Base-by-base conservation (phyloP, 2,797 vertebrate species). In the Chrosomus eos region DNA sequence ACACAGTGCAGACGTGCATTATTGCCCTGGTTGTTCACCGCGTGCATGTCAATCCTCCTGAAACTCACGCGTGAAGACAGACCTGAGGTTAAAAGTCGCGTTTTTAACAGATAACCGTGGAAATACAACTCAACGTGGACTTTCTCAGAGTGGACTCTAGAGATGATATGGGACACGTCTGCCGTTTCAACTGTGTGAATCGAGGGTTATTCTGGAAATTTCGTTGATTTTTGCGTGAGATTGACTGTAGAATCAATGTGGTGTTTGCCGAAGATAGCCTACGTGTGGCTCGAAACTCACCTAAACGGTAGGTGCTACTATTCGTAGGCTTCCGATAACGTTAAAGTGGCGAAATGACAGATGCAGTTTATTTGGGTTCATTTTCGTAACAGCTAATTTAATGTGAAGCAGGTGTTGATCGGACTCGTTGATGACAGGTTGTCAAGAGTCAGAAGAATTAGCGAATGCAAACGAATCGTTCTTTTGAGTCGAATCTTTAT, bases 241-340 rank as follows among this genome's bases (percentile, higher is more conserved):
- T 45, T 74, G 66, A 89, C 92, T 90, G 62, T 88, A 86, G 93
- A 92, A 95, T 95, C 94, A 95, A 96, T 96, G 95, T 90, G 94
- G 93, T 91, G 92, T 94, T 93, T 91, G 93, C 93, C 93, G 94
- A 92, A 92, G 93, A 93, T 92, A n/a, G n/a, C n/a, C n/a, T n/a
- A 94, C 95, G 93, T 88, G 93, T 89, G 94, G 95, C 95, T 94
- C 94, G 94, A 94, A 94, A 95, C 94, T 95, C 95, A 94, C 94
- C 95, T 94, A 93, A 95, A 95, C 94, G 94, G 95, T 96, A 96
- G 43, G 93, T 72, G 9, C 40, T 72, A 13, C 18, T 66, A 43
- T 33, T 64, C 36, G 16, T 16, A 26, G n/a, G 18, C 67, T 38
- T 43, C 40, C 8, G 48, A 60, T 48, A 62, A 23, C 7, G 58